Evolutionary conservation across 2,888 invertebrate genomes (phyloP).

Genomic region (Dilophus febrilis): DNA sequence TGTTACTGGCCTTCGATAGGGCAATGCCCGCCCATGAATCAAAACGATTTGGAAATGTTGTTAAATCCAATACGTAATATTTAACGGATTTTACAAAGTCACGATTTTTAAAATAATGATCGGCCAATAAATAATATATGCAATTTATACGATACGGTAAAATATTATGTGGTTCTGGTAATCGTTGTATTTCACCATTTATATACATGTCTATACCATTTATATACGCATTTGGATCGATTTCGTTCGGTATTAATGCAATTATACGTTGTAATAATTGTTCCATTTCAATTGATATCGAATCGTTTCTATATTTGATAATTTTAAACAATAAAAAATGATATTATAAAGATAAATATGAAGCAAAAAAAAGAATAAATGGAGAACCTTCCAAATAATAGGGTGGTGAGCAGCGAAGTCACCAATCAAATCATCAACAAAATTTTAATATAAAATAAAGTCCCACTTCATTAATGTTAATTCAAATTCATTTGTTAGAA

Average conservation of each 20-base stretch:
- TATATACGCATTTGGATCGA: slow-evolving; percentile 44
- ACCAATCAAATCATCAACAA: too few species aligned
- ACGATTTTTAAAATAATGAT: slow-evolving; percentile 80
- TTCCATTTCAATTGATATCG: slow-evolving; percentile 71
- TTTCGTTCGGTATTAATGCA: slow-evolving; percentile 46
- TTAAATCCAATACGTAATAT: slow-evolving; percentile 69
- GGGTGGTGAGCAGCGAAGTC: too few species aligned
- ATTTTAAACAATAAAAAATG: too few species aligned
- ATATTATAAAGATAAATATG: too few species aligned
- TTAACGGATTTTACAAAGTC: slow-evolving; percentile 58
- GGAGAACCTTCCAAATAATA: too few species aligned
- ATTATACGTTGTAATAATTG: slow-evolving; percentile 53
- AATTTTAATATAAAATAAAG: too few species aligned
- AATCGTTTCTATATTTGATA: slow-evolving; percentile 33
- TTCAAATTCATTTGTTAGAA: too few species aligned
- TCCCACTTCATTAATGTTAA: too few species aligned
- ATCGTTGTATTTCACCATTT: slow-evolving; percentile 35
- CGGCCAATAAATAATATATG: slow-evolving; percentile 80
- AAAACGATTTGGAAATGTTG: slow-evolving; percentile 58
- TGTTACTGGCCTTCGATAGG: slow-evolving; percentile 54
- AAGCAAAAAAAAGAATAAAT: too few species aligned
- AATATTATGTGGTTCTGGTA: slow-evolving; percentile 36
- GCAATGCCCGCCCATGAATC: slow-evolving; percentile 92
- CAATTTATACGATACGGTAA: slow-evolving; percentile 47
- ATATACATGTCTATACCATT: slow-evolving; percentile 50